phyloP scores from a whole-genome alignment of 2,888 invertebrate species.

The Myopa testacea region DNA sequence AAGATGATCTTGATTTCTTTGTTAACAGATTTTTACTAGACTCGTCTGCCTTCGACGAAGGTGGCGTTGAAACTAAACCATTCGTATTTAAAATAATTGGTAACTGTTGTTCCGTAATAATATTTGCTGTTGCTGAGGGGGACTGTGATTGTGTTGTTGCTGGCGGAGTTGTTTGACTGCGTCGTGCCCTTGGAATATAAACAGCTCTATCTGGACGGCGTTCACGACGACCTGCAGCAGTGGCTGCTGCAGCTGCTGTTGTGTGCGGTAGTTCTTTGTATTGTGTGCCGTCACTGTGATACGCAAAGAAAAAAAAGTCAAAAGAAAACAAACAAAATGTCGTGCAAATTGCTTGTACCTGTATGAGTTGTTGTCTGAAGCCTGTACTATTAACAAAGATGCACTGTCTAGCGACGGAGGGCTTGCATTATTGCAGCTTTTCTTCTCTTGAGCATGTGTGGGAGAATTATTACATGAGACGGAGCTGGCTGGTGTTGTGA shows the following conservation, averaged over 20 bases:
- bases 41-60: slow-evolving; percentile 57
- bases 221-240: slow-evolving; percentile 59
- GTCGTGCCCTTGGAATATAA: slow-evolving; percentile 81
- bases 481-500: slow-evolving; percentile 46
- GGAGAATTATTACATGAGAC: slow-evolving; percentile 54
- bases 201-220: slow-evolving; percentile 83
- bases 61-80: slow-evolving; percentile 48
- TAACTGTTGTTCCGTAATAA: slow-evolving; percentile 48
- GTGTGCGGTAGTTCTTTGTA: slow-evolving; percentile 42
- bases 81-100: slow-evolving; percentile 53
- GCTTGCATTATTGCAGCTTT: slow-evolving; percentile 45
- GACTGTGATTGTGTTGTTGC: slow-evolving; percentile 38
- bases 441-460: slow-evolving; percentile 50
- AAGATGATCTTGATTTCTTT: slow-evolving; percentile 51
- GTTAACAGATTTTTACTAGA: slow-evolving; percentile 24
- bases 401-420: slow-evolving; percentile 35
- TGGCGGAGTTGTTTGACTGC: slow-evolving; percentile 69
- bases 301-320: slow-evolving; percentile 44
- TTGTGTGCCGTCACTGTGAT: slow-evolving; percentile 58
- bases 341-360: slow-evolving; percentile 36
- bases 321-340: slow-evolving; percentile 52
- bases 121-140: slow-evolving; percentile 38
- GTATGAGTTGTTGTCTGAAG: slow-evolving; percentile 10
- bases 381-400: neutral
- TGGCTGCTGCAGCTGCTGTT: slow-evolving; percentile 54